Evolutionary conservation across 2,888 invertebrate genomes (phyloP).

Genomic region (Antheraea yamamai): DNA sequence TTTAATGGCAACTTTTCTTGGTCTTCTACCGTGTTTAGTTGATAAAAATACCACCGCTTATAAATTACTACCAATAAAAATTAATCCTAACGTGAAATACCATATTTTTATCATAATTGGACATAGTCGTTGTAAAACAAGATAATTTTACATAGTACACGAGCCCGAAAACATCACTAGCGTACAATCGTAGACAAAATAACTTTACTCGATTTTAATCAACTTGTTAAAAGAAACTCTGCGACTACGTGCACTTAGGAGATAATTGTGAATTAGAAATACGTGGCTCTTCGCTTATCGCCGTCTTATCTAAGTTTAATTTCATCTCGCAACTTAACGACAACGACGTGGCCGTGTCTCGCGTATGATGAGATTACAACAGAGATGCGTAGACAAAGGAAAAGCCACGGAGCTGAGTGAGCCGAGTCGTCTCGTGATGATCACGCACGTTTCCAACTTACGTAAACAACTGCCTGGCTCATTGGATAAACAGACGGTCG

Average conservation of each 20-base stretch:
- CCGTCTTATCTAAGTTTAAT: conserved; percentile 28
- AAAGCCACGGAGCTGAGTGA: conserved; percentile 46
- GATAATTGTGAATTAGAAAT: conserved; percentile 6
- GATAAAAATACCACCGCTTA: too few relatives aligned
- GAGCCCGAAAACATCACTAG: not conserved
- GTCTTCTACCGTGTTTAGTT: not conserved
- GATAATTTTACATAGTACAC: not conserved
- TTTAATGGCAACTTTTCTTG: not conserved
- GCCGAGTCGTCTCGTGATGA: conserved; percentile 46
- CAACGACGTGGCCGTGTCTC: conserved; percentile 32
- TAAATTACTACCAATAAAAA: too few relatives aligned
- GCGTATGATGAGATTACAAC: not conserved
- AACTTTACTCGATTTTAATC: not conserved
- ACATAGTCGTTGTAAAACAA: not conserved
- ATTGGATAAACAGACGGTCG: conserved; percentile 70
- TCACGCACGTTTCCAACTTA: conserved; percentile 60
- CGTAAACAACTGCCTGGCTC: conserved; percentile 58
- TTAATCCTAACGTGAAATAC: not conserved
- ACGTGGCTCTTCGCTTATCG: not conserved
- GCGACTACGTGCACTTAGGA: not conserved
- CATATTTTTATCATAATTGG: too few relatives aligned
- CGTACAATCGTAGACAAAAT: not conserved
- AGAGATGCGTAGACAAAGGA: conserved; percentile 23
- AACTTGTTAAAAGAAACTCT: not conserved
- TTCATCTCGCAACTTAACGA: conserved; percentile 48